Evolutionary conservation across 1,140 invertebrate genomes (phyloP).

Genomic region (Holcopasites calliopsidis): DNA sequence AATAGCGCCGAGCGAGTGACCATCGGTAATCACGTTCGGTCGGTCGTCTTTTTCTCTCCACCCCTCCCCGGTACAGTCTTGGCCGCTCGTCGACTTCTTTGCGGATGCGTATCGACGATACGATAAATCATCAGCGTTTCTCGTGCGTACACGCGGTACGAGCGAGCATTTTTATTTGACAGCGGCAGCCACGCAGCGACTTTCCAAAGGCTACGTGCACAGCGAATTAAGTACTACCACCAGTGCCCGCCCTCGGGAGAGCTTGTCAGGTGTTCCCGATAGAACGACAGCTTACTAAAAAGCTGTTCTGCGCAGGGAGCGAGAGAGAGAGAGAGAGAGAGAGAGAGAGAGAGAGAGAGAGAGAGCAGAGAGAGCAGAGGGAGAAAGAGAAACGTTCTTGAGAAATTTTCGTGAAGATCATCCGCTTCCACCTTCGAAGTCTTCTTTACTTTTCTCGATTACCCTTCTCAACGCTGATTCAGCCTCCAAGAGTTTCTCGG

Average conservation of each 20-base stretch:
- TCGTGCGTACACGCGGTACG: slow-evolving; percentile 27
- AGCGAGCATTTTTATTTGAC: slow-evolving; percentile 62
- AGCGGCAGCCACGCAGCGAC: slow-evolving; percentile 45
- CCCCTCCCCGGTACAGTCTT: not conserved
- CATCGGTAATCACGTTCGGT: slow-evolving; percentile 51
- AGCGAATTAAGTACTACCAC: slow-evolving; percentile 40
- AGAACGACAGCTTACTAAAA: slow-evolving; percentile 42
- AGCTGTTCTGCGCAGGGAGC: slow-evolving; percentile 1
- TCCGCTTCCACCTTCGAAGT: not conserved
- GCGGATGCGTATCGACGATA: slow-evolving; percentile 59
- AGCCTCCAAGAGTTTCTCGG: no score
- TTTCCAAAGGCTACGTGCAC: slow-evolving; percentile 52
- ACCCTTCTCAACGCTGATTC: no score
- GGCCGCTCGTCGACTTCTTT: slow-evolving; percentile 56
- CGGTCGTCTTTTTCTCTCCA: slow-evolving; percentile 29
- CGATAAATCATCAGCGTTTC: slow-evolving; percentile 65
- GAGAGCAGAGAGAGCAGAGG: no score
- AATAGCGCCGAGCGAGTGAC: slow-evolving; percentile 44
- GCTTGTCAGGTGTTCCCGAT: slow-evolving; percentile 43
- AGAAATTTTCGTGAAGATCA: slow-evolving; percentile 33
- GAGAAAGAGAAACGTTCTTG: slow-evolving; percentile 34
- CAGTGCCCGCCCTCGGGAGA: slow-evolving; percentile 34
- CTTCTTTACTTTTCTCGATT: not conserved
- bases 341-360: no score
- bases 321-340: not conserved